phyloP scores from a whole-genome alignment of 2,113 vertebrate species.

The Gymnobelideus leadbeateri region DNA sequence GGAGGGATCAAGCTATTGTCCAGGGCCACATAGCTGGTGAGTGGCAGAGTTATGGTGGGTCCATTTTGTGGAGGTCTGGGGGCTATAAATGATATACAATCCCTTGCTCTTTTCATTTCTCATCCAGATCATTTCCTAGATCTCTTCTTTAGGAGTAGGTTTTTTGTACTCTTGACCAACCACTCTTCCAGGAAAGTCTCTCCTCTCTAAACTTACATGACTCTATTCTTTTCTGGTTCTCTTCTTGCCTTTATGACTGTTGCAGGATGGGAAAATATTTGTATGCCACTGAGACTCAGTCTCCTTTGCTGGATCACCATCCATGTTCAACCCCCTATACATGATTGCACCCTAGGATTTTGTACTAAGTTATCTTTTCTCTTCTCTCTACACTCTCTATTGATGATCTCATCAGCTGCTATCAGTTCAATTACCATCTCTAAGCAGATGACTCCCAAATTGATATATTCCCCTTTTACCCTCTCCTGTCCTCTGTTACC shows the following conservation, averaged over 20 bases:
- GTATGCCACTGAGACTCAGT: too few species aligned
- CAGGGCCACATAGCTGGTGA: too few species aligned
- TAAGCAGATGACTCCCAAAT: background rate
- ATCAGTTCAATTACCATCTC: background rate
- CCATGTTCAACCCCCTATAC: background rate
- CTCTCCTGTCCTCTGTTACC: background rate
- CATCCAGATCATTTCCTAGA: background rate
- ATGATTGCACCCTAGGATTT: background rate
- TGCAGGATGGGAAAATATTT: too few species aligned
- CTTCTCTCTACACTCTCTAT: background rate
- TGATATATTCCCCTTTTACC: background rate
- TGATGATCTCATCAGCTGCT: background rate
- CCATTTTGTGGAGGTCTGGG: too few species aligned
- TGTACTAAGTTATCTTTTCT: background rate
- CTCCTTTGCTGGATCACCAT: background rate
- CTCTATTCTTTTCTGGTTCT: background rate
- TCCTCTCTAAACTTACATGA: conserved; percentile 11
- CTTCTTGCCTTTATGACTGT: background rate
- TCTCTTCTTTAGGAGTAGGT: conserved; percentile 37
- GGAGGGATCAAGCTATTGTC: too few species aligned
- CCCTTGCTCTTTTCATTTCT: too few species aligned
- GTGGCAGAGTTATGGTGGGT: too few species aligned
- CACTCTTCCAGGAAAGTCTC: background rate
- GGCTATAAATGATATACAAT: too few species aligned
- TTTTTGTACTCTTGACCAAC: background rate